Conservation (phyloP, 2,888 invertebrate genomes). For the Lobophora halterata region DNA sequence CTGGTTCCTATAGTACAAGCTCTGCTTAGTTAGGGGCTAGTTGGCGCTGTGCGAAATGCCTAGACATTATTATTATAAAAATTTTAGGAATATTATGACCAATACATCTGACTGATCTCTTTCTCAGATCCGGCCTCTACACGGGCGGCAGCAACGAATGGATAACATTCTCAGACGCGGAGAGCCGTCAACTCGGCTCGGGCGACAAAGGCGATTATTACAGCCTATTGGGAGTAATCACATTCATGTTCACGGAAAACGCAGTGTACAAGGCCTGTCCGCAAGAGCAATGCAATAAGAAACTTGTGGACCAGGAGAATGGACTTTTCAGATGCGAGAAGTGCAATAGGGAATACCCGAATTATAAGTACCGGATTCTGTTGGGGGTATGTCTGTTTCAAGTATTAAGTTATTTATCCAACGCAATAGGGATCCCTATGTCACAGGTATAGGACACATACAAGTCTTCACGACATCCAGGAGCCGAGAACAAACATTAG, state of each 20-base stretch:
- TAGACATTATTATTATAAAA: too few relatives aligned
- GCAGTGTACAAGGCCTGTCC: slow-evolving; percentile 96
- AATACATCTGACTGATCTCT: neutral
- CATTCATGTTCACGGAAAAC: slow-evolving; percentile 90
- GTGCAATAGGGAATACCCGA: slow-evolving; percentile 91
- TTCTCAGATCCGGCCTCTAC: slow-evolving; percentile 61
- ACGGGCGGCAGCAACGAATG: slow-evolving; percentile 82
- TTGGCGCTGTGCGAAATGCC: too few relatives aligned
- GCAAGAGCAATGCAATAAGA: slow-evolving; percentile 95
- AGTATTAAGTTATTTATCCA: too few relatives aligned
- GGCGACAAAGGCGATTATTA: slow-evolving; percentile 92
- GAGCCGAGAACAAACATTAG: too few relatives aligned
- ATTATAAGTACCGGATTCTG: slow-evolving; percentile 92
- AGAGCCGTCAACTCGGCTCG: slow-evolving; percentile 84
- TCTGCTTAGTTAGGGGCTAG: too few relatives aligned
- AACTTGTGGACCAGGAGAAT: slow-evolving; percentile 93
- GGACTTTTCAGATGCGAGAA: slow-evolving; percentile 97
- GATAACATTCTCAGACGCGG: slow-evolving; percentile 89
- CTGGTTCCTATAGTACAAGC: too few relatives aligned
- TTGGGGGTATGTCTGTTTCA: slow-evolving; percentile 89
- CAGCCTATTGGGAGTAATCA: slow-evolving; percentile 88
- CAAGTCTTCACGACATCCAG: too few relatives aligned
- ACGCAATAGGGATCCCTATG: too few relatives aligned
- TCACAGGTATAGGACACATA: too few relatives aligned
- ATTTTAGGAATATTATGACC: too few relatives aligned